Base-by-base conservation (phyloP, 1,140 invertebrate genomes). In the Drosophila athabasca region DNA sequence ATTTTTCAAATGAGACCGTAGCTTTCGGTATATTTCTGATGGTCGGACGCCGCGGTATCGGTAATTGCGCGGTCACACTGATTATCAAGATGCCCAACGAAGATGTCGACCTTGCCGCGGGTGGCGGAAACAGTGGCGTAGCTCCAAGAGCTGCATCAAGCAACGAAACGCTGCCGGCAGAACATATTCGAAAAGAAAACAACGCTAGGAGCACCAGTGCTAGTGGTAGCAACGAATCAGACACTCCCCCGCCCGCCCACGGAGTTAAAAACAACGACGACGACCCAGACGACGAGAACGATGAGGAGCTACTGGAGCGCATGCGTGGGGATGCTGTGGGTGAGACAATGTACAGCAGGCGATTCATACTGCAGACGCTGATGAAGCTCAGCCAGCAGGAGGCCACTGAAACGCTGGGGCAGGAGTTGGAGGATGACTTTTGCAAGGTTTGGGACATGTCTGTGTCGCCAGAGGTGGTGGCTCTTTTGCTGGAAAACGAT, bases 391-490 rank as follows among this genome's bases (percentile, higher is more conserved):
- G 76, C 24, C 65, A 79, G 29, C 64, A 69, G 8, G 65, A 90
- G n/a, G 90, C 90, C 5, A 26, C 5, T 1, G 73, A 91, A 0
- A 90, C 91, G 15, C 80, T 92, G 11, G 76, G 92, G 3, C 90
- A 92, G 70, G 84, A 92, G 13, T 43, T 95, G 19, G 95, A 96
- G 93, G 93, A 93, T 13, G 94, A 96, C 65, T 91, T 96, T 5
- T 96, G 95, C 78, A 94, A 93, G 19, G 80, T 97, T 1, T 97
- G 96, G 96, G 95, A 97, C 73, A 96, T 96, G 95, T 95, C 95
- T 8, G 90, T 94, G 0, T 94, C 96, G 65, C 93, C 93, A 77
- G 95, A 96, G 79, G 94, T 96, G 3, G 94, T 95, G 2, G 67
- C 93, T n/a, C 94, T 95, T 81, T 91, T 96, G 3, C 87, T 95